Evolutionary conservation across 2,888 invertebrate species (phyloP).

Genomic region (Lycophotia porphyrea): DNA sequence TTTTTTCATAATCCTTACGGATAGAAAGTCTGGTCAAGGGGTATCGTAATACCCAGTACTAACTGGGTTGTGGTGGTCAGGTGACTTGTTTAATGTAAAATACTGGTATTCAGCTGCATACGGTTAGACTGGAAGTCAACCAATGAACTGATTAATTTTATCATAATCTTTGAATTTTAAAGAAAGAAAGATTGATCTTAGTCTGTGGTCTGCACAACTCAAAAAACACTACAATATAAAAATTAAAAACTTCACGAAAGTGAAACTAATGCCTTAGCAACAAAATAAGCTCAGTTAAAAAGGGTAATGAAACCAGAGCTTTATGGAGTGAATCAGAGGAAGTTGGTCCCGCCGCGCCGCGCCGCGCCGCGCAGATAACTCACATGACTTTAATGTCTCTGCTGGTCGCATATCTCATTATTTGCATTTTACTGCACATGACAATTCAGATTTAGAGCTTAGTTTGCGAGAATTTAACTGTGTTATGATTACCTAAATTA

Average conservation of each 20-base stretch:
- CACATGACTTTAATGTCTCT: slow-evolving; percentile 27
- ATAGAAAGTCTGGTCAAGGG: neutral
- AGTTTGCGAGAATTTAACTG: neutral
- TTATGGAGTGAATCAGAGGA: slow-evolving; percentile 36
- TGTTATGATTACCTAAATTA: neutral
- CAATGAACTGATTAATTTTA: neutral
- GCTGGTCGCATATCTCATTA: slow-evolving; percentile 23
- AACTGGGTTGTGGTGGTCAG: too few species aligned
- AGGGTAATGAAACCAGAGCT: slow-evolving; percentile 48
- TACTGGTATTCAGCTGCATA: too few species aligned
- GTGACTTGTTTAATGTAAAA: too few species aligned
- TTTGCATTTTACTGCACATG: slow-evolving; percentile 33
- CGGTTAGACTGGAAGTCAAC: too few species aligned
- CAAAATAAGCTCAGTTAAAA: slow-evolving; percentile 32
- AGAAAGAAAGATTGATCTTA: neutral
- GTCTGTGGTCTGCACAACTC: neutral
- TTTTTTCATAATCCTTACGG: neutral
- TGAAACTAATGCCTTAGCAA: slow-evolving; percentile 9
- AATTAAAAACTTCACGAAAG: neutral
- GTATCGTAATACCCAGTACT: neutral
- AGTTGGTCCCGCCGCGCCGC: slow-evolving; percentile 25
- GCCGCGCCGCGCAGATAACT: slow-evolving; percentile 13
- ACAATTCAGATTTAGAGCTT: neutral
- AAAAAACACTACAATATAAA: neutral
- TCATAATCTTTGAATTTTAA: neutral